phyloP scores from a whole-genome alignment of 1,140 invertebrate genomes.

The Leptonema lineaticorne region DNA sequence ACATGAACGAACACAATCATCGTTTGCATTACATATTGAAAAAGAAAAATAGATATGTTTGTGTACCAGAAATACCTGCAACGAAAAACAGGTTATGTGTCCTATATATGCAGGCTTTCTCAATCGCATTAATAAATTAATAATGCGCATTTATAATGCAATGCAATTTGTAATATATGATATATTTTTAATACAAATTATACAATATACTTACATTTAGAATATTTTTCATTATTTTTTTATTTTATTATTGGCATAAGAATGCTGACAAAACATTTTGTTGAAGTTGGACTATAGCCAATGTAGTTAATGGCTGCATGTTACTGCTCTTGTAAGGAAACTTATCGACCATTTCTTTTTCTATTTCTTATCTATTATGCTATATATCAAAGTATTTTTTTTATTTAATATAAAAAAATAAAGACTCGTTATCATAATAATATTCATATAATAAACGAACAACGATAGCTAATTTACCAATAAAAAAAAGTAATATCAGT shows the following conservation, averaged over 20 bases:
- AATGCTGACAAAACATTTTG: not conserved
- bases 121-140: too few species aligned
- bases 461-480: too few species aligned
- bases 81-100: slow-evolving; percentile 21
- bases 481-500: too few species aligned
- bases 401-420: too few species aligned
- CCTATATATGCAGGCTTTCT: not conserved
- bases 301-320: not conserved
- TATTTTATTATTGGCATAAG: not conserved
- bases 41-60: slow-evolving; percentile 16
- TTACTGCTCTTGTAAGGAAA: not conserved
- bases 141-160: too few species aligned
- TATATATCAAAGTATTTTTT: too few species aligned
- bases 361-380: not conserved
- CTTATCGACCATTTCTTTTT: not conserved
- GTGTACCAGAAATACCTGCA: slow-evolving; percentile 21
- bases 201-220: too few species aligned
- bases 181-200: too few species aligned
- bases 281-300: not conserved
- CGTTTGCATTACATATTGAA: too few species aligned
- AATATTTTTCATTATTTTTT: not conserved
- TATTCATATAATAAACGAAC: not conserved
- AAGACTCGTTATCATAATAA: not conserved
- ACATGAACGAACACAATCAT: too few species aligned
- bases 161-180: too few species aligned